These are phyloP conservation scores for Hydroisotoma schaefferi DNA, from an alignment of 2,888 invertebrate genomes.

Conservation along the genomic window DNA sequence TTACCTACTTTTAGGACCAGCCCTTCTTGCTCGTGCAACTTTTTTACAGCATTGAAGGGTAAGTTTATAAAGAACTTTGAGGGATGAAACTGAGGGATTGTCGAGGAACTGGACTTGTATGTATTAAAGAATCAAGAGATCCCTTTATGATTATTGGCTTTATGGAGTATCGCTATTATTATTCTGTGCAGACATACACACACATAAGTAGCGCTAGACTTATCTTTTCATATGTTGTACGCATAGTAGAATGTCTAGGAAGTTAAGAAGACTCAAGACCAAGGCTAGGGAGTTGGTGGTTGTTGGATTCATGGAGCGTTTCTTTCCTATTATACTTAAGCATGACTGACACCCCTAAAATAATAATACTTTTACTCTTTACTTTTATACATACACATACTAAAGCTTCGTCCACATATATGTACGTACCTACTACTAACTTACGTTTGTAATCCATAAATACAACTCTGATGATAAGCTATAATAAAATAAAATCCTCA, in stretches of 20 bases:
- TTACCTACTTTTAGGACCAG: no score
- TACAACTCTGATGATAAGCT: slow-evolving; percentile 17
- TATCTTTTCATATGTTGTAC: slow-evolving; percentile 13
- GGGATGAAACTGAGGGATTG: no score
- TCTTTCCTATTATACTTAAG: slow-evolving; percentile 2
- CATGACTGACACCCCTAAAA: neutral
- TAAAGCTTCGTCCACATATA: no score
- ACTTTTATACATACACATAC: no score
- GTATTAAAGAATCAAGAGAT: slow-evolving; percentile 11
- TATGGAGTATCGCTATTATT: slow-evolving; percentile 4
- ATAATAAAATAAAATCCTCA: slow-evolving; percentile 40
- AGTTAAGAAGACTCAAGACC: slow-evolving; percentile 33
- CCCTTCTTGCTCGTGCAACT: no score
- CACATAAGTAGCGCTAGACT: no score
- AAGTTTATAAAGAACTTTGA: no score
- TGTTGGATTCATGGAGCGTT: neutral
- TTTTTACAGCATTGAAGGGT: no score
- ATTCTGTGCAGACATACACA: slow-evolving; percentile 1
- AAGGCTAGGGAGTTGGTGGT: slow-evolving; percentile 23
- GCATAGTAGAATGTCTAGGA: slow-evolving; percentile 30
- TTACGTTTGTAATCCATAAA: slow-evolving; percentile 26
- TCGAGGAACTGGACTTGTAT: neutral
- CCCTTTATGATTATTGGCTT: neutral
- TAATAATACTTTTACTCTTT: no score
- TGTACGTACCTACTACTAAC: neutral